These are phyloP conservation scores for Balaenoptera acutorostrata DNA, from an alignment of 2,113 vertebrate genomes.

Conservation along the genomic window DNA sequence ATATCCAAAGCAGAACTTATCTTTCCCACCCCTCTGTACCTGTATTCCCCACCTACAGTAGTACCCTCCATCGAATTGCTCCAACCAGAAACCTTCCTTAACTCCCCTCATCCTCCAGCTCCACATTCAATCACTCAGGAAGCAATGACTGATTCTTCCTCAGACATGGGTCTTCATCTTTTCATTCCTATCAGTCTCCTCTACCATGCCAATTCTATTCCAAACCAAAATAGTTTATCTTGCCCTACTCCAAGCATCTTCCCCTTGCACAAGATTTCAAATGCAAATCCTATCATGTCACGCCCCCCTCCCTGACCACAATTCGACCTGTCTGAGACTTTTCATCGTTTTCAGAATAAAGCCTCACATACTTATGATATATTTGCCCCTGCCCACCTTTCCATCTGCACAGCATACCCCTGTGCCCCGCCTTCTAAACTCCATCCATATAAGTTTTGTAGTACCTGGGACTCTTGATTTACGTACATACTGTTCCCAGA, in stretches of 20 bases:
- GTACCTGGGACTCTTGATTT: neutral
- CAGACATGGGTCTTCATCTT: neutral
- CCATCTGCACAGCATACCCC: neutral
- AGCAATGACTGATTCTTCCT: neutral
- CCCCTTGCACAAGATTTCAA: neutral
- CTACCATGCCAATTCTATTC: neutral
- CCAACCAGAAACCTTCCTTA: neutral
- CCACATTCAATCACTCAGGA: neutral
- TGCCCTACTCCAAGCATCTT: neutral
- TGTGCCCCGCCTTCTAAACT: neutral
- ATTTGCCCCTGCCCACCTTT: neutral
- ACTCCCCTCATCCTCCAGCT: neutral
- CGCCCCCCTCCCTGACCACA: neutral
- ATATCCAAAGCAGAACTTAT: neutral
- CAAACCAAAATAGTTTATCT: neutral
- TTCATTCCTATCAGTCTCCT: neutral
- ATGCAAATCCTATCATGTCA: neutral
- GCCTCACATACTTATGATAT: neutral
- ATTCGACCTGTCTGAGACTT: neutral
- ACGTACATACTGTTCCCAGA: neutral
- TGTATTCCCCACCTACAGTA: neutral
- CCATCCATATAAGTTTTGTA: neutral
- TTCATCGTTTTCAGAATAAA: neutral
- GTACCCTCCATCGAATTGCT: neutral
- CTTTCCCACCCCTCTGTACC: neutral